These are phyloP conservation scores for Chromoteleia sp. DNA, from an alignment of 2,888 invertebrate species.

Conservation along the genomic window DNA sequence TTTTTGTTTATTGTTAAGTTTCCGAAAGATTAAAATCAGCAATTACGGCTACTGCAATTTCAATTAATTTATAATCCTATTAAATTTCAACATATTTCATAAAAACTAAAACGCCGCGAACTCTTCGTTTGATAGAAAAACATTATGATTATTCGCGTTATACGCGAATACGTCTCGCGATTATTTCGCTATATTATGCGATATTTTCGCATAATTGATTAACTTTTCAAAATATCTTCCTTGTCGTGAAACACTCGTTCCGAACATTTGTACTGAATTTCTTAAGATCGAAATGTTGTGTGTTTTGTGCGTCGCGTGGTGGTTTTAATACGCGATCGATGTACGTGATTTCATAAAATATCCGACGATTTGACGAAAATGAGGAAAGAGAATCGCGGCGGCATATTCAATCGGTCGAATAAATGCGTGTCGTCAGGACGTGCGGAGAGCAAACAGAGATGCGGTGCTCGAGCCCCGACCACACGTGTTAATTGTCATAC, in stretches of 20 bases:
- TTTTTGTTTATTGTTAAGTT: neutral
- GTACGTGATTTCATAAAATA: constrained; percentile 65
- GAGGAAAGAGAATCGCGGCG: constrained; percentile 71
- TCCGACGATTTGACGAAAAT: constrained; percentile 59
- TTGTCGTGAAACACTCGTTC: no score
- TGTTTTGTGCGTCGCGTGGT: constrained; percentile 9
- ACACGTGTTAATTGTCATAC: constrained; percentile 77
- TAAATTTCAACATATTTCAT: no score
- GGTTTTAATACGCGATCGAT: constrained; percentile 20
- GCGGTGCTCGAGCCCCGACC: constrained; percentile 71
- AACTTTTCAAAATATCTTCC: no score
- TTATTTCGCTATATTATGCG: no score
- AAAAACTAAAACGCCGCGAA: no score
- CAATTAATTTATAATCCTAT: no score
- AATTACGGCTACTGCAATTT: neutral
- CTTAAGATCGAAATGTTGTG: neutral
- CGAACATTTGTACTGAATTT: no score
- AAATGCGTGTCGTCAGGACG: constrained; percentile 71
- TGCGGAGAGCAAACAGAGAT: constrained; percentile 68
- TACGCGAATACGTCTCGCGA: no score
- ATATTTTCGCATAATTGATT: no score
- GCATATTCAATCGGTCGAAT: constrained; percentile 70
- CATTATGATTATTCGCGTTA: no score
- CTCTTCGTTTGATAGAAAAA: no score
- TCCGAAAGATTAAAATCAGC: neutral